These are phyloP conservation scores for Oceanodroma tethys DNA, from an alignment of 2,113 vertebrate species.

Conservation along the genomic window DNA sequence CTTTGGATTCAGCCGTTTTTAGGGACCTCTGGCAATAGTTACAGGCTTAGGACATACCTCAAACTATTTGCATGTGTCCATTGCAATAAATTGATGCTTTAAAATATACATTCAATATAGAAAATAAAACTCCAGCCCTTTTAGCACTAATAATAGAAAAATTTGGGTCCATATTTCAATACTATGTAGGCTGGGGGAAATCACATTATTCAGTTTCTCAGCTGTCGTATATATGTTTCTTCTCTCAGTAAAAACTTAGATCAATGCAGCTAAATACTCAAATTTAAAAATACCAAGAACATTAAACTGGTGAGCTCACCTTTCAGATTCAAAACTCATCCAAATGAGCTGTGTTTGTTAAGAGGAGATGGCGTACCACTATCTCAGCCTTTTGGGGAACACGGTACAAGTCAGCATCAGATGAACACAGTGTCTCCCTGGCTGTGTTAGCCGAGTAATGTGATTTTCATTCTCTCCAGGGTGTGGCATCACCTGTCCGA, in stretches of 20 bases:
- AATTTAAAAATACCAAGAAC: background rate
- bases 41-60: background rate
- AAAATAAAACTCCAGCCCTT: background rate
- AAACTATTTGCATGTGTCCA: background rate
- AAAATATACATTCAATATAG: background rate
- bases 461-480: background rate
- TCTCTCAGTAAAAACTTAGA: background rate
- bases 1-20: background rate
- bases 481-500: background rate
- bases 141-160: background rate
- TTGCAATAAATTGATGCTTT: background rate
- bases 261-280: background rate
- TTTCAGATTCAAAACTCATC: background rate
- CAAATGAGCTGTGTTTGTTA: background rate
- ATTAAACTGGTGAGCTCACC: fast-evolving
- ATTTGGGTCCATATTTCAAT: background rate
- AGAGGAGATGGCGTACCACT: background rate
- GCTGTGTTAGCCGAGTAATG: background rate
- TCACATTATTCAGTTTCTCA: background rate
- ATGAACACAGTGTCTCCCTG: background rate
- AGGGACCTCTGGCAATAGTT: background rate
- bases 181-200: background rate
- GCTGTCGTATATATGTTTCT: background rate
- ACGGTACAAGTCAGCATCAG: background rate
- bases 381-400: background rate